These are phyloP conservation scores for Chrysopilus asiliformis DNA, from an alignment of 2,888 invertebrate genomes.

Conservation along the genomic window DNA sequence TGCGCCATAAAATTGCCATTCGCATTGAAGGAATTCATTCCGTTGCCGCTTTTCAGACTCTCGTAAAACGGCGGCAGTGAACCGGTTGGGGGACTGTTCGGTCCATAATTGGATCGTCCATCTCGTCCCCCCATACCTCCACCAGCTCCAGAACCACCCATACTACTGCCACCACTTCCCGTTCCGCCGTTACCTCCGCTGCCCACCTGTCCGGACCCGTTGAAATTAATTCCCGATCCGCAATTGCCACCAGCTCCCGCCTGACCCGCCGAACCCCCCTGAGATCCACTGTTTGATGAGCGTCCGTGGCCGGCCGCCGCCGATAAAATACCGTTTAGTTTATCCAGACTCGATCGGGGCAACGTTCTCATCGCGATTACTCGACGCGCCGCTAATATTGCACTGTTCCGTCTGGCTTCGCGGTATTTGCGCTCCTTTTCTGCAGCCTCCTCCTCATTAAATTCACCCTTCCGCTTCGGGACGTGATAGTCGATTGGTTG, in stretches of 20 bases:
- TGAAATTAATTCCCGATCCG: slow-evolving; percentile 34
- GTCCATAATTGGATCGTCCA: slow-evolving; percentile 74
- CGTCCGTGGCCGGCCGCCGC: slow-evolving; percentile 74
- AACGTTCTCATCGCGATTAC: slow-evolving; percentile 42
- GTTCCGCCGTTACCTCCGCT: slow-evolving; percentile 42
- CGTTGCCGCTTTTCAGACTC: slow-evolving; percentile 67
- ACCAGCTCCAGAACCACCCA: slow-evolving; percentile 54
- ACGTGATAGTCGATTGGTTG: slow-evolving; percentile 83
- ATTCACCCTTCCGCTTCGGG: slow-evolving; percentile 56
- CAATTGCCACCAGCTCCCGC: slow-evolving; percentile 28
- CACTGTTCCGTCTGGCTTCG: slow-evolving; percentile 54
- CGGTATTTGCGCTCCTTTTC: slow-evolving; percentile 49
- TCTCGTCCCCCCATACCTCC: slow-evolving; percentile 68
- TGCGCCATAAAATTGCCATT: slow-evolving; percentile 46
- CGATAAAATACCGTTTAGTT: slow-evolving; percentile 50
- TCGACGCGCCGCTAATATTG: slow-evolving; percentile 41
- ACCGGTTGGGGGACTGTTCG: slow-evolving; percentile 76
- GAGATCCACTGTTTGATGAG: slow-evolving; percentile 44
- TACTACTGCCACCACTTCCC: slow-evolving; percentile 42
- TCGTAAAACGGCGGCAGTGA: slow-evolving; percentile 83
- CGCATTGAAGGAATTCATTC: slow-evolving; percentile 47
- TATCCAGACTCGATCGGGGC: slow-evolving; percentile 39
- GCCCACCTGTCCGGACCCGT: slow-evolving; percentile 32
- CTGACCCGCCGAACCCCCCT: slow-evolving; percentile 31
- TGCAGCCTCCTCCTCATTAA: slow-evolving; percentile 22